phyloP scores from a whole-genome alignment of 2,113 vertebrate species.

The Nothoprocta perdicaria region DNA sequence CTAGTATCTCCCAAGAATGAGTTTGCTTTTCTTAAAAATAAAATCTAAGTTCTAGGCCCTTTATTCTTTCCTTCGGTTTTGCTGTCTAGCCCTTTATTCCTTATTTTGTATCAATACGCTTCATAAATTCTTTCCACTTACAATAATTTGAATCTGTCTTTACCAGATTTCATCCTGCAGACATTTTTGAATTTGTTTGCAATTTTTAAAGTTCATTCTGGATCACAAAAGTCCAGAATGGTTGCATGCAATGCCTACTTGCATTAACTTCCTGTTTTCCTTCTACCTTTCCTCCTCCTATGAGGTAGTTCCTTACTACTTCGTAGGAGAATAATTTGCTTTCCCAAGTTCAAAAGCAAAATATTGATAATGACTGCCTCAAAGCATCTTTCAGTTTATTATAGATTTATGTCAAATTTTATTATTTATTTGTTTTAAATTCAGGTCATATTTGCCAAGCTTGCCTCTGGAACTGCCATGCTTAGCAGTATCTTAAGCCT shows the following conservation, averaged over 20 bases:
- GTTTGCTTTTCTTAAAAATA: neutral
- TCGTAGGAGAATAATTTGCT: neutral
- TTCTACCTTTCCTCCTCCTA: no score
- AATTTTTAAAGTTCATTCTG: neutral
- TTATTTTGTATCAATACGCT: neutral
- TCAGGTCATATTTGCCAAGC: neutral
- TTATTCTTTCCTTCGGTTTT: neutral
- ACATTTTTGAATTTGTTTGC: neutral
- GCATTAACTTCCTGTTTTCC: neutral
- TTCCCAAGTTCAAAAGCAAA: neutral
- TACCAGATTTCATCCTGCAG: neutral
- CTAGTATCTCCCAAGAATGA: neutral
- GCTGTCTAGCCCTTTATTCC: neutral
- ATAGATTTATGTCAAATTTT: neutral
- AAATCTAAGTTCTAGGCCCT: neutral
- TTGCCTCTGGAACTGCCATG: neutral
- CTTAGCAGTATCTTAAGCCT: neutral
- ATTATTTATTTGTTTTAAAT: neutral
- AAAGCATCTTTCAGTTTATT: conserved; percentile 28
- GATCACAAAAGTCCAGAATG: neutral
- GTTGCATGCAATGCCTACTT: neutral
- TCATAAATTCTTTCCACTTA: neutral
- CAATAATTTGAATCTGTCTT: neutral
- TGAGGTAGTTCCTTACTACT: neutral
- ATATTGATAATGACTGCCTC: conserved; percentile 10